Evolutionary conservation across 2,797 vertebrate species (phyloP), one percentile per base, ranked within the genome.

Genomic region (Iguana delicatissima): DNA sequence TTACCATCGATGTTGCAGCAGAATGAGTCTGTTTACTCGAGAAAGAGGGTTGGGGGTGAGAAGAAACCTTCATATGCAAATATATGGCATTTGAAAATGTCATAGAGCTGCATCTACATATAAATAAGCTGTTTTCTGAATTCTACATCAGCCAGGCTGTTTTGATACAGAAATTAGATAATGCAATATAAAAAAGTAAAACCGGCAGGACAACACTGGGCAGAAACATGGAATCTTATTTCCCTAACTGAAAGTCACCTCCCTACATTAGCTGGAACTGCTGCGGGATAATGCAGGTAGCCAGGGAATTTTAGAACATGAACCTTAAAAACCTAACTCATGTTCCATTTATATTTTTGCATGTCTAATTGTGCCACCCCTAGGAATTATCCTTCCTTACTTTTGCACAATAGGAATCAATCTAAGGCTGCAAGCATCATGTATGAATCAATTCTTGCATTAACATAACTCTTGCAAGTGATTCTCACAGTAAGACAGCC

Each of bases 41-140:
- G 62, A 69, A 96, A 91, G 88, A 91, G 74, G 84, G n/a, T 35
- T 46, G 91, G 89, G 92, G 91, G 93, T 84, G 91, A 93, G 92
- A 86, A 95, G 89, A 93, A 92, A 96, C 96, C 96, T 97, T 98
- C 96, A 94, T 97, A 97, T 98, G 97, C 97, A 97, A 98, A 98
- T 97, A 52, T 92, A 93, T 98, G 97, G 96, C 97, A 98, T 98
- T 98, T 98, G 94, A 94, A 98, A 98, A 98, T 98, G 97, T 97
- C 97, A 97, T 96, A 97, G 97, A 95, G 95, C 95, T 90, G 88
- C 95, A 97, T 97, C 97, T 97, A 97, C 97, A 97, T 97, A 97
- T 97, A 97, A 98, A 98, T 97, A 97, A 97, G 96, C 93, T 88
- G 32, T 94, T 96, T 92, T 96, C 92, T 9, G n/a, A 93, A 93